Percentiles rank a stretch among this genome's conserved stretches.
Conservation (phyloP, 1,140 invertebrate species). For the Atta cephalotes region DNA sequence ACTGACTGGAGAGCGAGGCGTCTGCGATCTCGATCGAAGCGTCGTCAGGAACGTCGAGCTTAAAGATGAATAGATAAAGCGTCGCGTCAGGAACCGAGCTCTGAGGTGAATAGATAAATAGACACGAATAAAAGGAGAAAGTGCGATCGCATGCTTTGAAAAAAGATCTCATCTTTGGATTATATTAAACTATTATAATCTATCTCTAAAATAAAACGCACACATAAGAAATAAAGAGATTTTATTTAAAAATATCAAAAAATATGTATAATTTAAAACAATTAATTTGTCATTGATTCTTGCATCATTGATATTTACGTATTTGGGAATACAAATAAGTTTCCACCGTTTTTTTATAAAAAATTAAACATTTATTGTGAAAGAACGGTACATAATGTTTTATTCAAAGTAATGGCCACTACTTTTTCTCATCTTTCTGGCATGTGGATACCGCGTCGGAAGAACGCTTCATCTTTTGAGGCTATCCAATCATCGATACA, state of each 20-base stretch:
- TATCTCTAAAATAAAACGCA: not conserved
- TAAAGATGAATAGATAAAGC: no score
- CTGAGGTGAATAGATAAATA: slow-evolving; percentile 32
- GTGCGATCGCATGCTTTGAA: slow-evolving; percentile 10
- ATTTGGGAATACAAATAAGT: no score
- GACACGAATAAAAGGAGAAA: not conserved
- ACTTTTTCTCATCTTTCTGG: no score
- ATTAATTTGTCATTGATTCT: not conserved
- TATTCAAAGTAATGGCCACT: no score
- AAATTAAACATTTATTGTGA: no score
- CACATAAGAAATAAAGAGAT: not conserved
- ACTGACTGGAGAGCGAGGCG: slow-evolving; percentile 59
- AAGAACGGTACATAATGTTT: no score
- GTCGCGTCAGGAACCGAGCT: not conserved
- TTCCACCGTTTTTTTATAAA: no score
- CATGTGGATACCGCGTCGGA: no score
- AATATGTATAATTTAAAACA: not conserved
- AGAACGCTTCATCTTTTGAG: no score
- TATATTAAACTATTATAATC: slow-evolving; percentile 31
- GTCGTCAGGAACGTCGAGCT: not conserved
- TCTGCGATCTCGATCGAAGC: slow-evolving; percentile 72
- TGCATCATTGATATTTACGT: no score
- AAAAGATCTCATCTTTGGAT: slow-evolving; percentile 16
- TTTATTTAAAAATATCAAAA: not conserved
- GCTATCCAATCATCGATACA: no score